Base-by-base conservation (phyloP, 1,140 invertebrate genomes). In the Atta cephalotes region DNA sequence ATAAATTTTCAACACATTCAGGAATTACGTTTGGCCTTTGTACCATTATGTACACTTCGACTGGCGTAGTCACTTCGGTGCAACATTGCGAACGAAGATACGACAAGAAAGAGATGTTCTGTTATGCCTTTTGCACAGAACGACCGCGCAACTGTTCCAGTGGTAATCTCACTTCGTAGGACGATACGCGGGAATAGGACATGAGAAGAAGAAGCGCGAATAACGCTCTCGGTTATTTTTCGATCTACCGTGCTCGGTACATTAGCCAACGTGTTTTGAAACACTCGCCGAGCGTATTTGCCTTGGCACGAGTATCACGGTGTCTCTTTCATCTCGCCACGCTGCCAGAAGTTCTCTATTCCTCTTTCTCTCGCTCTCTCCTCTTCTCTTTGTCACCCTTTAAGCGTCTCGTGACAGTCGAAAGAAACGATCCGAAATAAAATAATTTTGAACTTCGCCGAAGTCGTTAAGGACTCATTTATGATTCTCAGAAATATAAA, bases 251-350 rank as follows among this genome's bases (percentile, higher is more conserved):
- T 86, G 79, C 85, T 89, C 85, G 93, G 92, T 93, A 94, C 94
- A 94, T 95, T 95, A 95, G 93, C 92, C 93, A 92, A 94, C 94
- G 93, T 95, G 94, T 95, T 95, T 95, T 94, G 91, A 95, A 94
- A 95, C 93, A 95, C 94, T 94, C 93, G 92, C 79, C 79, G 86
- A 60, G 87, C 93, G 92, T 95, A 94, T 95, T 95, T 95, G 94
- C 89, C 88, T 95, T 95, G 94, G 94, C 94, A 95, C 87, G 91
- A 79, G 84, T 85, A 78, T 77, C 85, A 74, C 88, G 90, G 91
- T 88, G 84, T 93, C 92, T 93, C 93, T 93, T 94, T 94, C 92
- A 94, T 94, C 93, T 92, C 85, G 66, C 85, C 80, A 71, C 88
- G 89, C 72, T 85, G 71, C 82, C 82, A 87, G 65, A 76, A 84